phyloP scores from a whole-genome alignment of 92 coral and sea anemone species.

The Porites lobata region DNA sequence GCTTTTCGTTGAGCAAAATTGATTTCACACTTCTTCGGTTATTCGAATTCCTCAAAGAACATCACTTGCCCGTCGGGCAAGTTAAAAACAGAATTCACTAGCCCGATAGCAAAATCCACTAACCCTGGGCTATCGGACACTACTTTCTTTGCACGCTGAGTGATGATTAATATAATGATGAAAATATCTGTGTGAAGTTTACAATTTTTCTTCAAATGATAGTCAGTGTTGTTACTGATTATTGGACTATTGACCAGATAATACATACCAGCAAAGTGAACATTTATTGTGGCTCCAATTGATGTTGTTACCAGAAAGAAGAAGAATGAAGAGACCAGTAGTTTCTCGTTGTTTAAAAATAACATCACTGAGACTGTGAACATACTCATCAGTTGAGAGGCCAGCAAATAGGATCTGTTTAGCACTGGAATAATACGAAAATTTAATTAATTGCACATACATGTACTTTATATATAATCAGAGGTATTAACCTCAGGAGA shows the following conservation, averaged over 20 bases:
- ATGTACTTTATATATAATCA: neutral
- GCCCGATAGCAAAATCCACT: too few relatives aligned
- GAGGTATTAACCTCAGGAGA: neutral
- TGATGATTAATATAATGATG: too few relatives aligned
- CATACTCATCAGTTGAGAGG: conserved; percentile 88
- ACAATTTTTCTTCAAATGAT: too few relatives aligned
- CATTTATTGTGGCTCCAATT: conserved; percentile 78
- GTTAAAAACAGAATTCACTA: too few relatives aligned
- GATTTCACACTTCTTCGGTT: too few relatives aligned
- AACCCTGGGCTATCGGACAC: too few relatives aligned
- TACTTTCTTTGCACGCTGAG: too few relatives aligned
- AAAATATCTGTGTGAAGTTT: too few relatives aligned
- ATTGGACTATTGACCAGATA: neutral
- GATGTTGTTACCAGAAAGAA: conserved; percentile 73
- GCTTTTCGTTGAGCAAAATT: too few relatives aligned
- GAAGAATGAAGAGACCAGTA: conserved; percentile 64
- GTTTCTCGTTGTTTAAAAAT: conserved; percentile 74
- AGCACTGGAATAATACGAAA: conserved; percentile 54
- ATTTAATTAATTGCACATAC: neutral
- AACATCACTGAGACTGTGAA: conserved; percentile 75
- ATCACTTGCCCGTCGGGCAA: too few relatives aligned
- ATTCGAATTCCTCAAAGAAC: too few relatives aligned
- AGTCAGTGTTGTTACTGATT: too few relatives aligned
- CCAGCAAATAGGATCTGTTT: conserved; percentile 75
- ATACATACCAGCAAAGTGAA: conserved; percentile 70